phyloP scores from a whole-genome alignment of 1,140 invertebrate species.

The Pachypsylla venusta region DNA sequence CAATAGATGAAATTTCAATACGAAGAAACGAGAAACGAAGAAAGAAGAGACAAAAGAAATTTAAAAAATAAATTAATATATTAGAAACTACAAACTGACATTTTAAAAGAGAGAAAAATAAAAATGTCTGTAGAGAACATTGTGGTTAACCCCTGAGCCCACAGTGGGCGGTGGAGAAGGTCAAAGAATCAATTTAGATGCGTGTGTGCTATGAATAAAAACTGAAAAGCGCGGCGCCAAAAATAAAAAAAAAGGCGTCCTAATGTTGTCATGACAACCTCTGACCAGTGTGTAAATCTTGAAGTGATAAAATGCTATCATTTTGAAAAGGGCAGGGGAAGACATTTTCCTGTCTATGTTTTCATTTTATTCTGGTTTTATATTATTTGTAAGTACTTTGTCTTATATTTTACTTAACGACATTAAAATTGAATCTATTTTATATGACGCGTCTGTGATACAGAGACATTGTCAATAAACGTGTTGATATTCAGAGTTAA shows the following conservation, averaged over 20 bases:
- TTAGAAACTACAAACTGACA: not conserved
- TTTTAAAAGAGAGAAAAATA: slow-evolving; percentile 2
- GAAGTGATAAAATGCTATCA: slow-evolving; percentile 9
- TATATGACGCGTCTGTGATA: too few species aligned
- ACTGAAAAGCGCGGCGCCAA: slow-evolving; percentile 8
- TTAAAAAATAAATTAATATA: not conserved
- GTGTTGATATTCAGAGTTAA: too few species aligned
- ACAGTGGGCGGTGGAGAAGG: not conserved
- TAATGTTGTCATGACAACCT: not conserved
- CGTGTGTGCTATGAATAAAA: slow-evolving; percentile 7
- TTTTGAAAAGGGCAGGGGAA: not conserved
- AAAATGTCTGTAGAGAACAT: not conserved
- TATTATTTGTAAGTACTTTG: slow-evolving; percentile 1
- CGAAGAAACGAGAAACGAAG: not conserved
- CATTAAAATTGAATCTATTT: too few species aligned
- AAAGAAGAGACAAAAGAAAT: not conserved
- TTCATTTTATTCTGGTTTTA: slow-evolving; percentile 6
- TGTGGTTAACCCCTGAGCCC: not conserved
- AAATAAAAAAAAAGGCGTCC: slow-evolving; percentile 4
- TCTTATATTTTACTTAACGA: not conserved
- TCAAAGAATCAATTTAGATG: slow-evolving; percentile 10
- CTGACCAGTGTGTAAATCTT: slow-evolving; percentile 8
- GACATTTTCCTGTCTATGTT: too few species aligned
- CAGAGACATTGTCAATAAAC: too few species aligned
- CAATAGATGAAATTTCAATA: not conserved